Conservation (phyloP, 2,888 invertebrate genomes). For the Stratiomys singularior region DNA sequence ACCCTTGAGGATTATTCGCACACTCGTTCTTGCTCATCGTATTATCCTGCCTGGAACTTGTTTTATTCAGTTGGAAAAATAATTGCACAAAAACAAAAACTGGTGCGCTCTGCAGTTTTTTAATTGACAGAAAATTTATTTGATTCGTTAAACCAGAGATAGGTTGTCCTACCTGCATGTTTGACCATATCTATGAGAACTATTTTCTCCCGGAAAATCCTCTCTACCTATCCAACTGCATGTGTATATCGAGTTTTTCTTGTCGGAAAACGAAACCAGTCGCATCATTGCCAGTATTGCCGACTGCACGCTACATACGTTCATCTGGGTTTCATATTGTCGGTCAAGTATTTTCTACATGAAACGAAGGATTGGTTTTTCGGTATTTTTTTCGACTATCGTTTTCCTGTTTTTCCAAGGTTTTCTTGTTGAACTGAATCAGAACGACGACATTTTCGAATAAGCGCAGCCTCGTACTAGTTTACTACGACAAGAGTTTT, state of each 20-base stretch:
- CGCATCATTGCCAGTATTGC: not conserved
- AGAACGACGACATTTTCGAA: not conserved
- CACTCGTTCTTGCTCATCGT: too few species aligned
- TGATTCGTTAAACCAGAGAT: constrained; percentile 62
- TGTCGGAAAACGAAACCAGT: not conserved
- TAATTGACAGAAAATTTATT: constrained; percentile 66
- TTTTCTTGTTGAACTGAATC: not conserved
- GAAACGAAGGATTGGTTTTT: constrained; percentile 44
- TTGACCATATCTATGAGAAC: constrained; percentile 16
- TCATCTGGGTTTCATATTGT: constrained; percentile 14
- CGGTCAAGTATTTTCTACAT: constrained; percentile 39
- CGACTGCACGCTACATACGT: not conserved
- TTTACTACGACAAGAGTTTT: constrained; percentile 44
- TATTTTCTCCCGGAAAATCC: not conserved
- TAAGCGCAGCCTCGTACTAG: constrained; percentile 2
- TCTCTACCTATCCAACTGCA: not conserved
- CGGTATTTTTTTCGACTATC: constrained; percentile 33
- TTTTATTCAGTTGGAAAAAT: not conserved
- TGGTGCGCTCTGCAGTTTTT: constrained; percentile 64
- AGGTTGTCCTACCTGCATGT: constrained; percentile 23
- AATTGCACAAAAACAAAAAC: constrained; percentile 6
- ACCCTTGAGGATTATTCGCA: too few species aligned
- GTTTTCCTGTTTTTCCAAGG: constrained; percentile 2
- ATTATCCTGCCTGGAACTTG: not conserved
- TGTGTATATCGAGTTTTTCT: too few species aligned